A percentile compares a stretch with the other conserved stretches of the same genome.
Evolutionary conservation across 2,888 invertebrate genomes (phyloP).

Genomic region (Drosophila formosana): DNA sequence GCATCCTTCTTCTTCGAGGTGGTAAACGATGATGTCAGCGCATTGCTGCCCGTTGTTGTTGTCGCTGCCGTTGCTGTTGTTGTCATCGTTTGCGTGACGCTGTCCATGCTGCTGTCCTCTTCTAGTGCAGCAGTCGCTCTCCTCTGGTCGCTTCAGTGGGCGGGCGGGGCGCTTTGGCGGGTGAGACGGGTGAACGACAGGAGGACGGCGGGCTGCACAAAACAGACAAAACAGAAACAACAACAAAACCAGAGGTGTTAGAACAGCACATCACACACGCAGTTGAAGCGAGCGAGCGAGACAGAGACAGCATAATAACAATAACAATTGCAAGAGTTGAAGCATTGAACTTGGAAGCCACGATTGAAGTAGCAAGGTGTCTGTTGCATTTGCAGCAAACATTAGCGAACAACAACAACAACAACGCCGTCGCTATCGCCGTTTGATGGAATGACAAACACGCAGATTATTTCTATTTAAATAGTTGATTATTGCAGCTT

Average conservation of each 20-base stretch:
- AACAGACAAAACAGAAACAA: slow-evolving; percentile 5
- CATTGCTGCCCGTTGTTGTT: slow-evolving; percentile 82
- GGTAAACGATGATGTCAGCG: slow-evolving; percentile 84
- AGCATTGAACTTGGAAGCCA: slow-evolving; percentile 33
- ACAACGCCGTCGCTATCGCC: slow-evolving; percentile 26
- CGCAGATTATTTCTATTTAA: slow-evolving; percentile 56
- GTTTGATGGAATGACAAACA: slow-evolving; percentile 43
- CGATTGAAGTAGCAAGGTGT: slow-evolving; percentile 47
- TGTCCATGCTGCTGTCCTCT: slow-evolving; percentile 83
- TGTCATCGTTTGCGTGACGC: slow-evolving; percentile 81
- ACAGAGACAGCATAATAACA: slow-evolving; percentile 12
- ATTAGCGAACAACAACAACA: neutral
- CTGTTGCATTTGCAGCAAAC: slow-evolving; percentile 1
- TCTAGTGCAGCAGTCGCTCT: slow-evolving; percentile 9
- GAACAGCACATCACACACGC: slow-evolving; percentile 6
- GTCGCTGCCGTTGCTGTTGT: slow-evolving; percentile 71
- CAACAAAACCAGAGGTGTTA: slow-evolving; percentile 15
- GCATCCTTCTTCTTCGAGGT: slow-evolving; percentile 84
- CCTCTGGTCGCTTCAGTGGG: neutral
- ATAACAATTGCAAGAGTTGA: slow-evolving; percentile 29
- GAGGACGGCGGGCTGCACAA: slow-evolving; percentile 42
- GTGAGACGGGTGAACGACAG: slow-evolving; percentile 23
- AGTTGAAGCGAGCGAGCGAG: neutral
- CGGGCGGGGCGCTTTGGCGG: neutral
- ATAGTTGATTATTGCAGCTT: slow-evolving; percentile 45